Evolutionary conservation across 2,797 vertebrate species (phyloP).

Genomic region (Pagetopsis macropterus): DNA sequence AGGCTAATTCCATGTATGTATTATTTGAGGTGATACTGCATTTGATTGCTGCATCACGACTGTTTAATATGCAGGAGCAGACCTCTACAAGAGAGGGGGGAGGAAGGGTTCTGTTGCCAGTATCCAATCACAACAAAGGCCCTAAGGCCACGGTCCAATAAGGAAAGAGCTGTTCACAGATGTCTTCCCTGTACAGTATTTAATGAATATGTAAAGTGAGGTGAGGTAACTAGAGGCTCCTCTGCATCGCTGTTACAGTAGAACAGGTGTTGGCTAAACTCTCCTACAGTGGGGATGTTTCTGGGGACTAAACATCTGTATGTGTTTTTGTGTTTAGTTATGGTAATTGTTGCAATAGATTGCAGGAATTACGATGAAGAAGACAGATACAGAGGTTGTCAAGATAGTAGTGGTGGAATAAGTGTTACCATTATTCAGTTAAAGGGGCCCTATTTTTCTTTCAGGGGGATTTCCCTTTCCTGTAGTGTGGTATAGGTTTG

Average conservation of each 20-base stretch:
- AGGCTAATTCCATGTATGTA: conserved; percentile 12
- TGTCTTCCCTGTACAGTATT: conserved; percentile 29
- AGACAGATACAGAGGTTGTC: not conserved
- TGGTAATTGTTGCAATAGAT: not conserved
- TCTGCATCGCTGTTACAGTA: conserved; percentile 20
- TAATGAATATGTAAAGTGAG: conserved; percentile 40
- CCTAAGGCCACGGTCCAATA: conserved; percentile 59
- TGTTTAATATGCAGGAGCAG: conserved; percentile 74
- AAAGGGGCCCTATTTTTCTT: no score
- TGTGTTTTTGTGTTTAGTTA: not conserved
- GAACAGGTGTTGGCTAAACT: conserved; percentile 20
- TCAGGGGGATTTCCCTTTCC: no score
- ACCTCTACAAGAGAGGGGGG: conserved; percentile 59
- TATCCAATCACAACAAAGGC: conserved; percentile 70
- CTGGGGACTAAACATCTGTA: not conserved
- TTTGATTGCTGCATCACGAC: conserved; percentile 59
- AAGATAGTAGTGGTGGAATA: not conserved
- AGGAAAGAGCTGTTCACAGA: conserved; percentile 44
- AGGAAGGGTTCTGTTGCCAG: conserved; percentile 50
- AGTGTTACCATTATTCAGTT: no score
- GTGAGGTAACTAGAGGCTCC: conserved; percentile 18
- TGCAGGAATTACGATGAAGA: not conserved
- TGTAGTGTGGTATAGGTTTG: no score
- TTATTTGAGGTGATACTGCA: conserved; percentile 29
- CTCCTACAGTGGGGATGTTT: not conserved